Conservation (phyloP, 2,113 vertebrate genomes). For the Oreotrochilus melanogaster region DNA sequence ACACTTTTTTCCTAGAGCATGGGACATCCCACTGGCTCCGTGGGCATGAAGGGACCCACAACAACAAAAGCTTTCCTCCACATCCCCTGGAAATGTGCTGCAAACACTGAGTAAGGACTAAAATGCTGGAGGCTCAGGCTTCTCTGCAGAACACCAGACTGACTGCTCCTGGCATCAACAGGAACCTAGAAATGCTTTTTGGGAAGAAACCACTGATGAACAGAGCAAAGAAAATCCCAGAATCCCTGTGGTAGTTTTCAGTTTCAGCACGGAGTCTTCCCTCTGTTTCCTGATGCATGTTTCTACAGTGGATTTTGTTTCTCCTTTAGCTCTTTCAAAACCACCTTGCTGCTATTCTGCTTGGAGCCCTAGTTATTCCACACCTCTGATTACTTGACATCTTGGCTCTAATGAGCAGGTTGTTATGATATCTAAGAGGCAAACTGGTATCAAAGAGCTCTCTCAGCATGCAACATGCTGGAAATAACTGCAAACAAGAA, state of each 20-base stretch:
- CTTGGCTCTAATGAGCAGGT: not conserved
- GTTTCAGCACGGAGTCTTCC: not conserved
- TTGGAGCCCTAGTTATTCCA: not conserved
- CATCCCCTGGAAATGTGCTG: not conserved
- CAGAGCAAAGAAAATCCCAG: not conserved
- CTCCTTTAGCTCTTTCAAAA: not conserved
- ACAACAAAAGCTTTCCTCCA: not conserved
- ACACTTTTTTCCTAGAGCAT: not conserved
- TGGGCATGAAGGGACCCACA: not conserved
- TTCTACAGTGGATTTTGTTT: not conserved
- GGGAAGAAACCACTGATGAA: not conserved
- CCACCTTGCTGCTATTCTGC: not conserved
- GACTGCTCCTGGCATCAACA: not conserved
- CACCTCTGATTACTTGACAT: not conserved
- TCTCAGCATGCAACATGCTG: not conserved
- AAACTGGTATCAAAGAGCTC: not conserved
- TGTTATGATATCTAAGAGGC: not conserved
- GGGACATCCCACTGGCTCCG: not conserved
- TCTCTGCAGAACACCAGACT: not conserved
- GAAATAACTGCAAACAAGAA: not conserved
- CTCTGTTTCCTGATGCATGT: not conserved
- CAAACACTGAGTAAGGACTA: not conserved
- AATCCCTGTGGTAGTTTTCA: not conserved
- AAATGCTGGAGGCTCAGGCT: not conserved
- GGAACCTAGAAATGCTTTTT: not conserved